A percentile compares a stretch with the other conserved stretches of the same genome.
phyloP scores from a whole-genome alignment of 2,888 invertebrate genomes.

The Protophormia terraenovae region DNA sequence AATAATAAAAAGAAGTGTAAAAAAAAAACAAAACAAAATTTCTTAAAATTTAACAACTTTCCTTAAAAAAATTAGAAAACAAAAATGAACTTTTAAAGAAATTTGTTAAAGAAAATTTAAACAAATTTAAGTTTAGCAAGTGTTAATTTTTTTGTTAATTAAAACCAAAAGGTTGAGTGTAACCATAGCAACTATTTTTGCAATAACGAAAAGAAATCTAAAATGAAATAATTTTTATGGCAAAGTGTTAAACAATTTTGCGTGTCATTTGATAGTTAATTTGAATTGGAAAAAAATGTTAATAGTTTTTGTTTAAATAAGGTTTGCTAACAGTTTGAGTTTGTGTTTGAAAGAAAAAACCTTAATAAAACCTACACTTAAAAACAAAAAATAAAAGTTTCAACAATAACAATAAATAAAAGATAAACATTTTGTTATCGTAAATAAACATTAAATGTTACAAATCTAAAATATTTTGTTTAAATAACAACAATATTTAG shows the following conservation, averaged over 20 bases:
- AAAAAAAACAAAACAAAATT: constrained; percentile 19
- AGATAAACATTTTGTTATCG: not conserved
- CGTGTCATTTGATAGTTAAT: constrained; percentile 37
- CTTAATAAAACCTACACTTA: not conserved
- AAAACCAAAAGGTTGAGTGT: too few relatives aligned
- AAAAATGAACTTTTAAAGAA: constrained; percentile 3
- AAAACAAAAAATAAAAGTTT: not conserved
- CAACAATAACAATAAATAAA: too few relatives aligned
- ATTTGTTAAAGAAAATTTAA: too few relatives aligned
- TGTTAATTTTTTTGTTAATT: too few relatives aligned
- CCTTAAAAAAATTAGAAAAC: not conserved
- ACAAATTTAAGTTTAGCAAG: too few relatives aligned
- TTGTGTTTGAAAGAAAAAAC: not conserved
- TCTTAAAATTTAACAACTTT: not conserved
- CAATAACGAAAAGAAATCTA: not conserved
- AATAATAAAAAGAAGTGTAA: not conserved
- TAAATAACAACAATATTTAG: constrained; percentile 41
- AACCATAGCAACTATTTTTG: constrained; percentile 22
- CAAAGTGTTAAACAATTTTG: constrained; percentile 29
- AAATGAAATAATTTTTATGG: not conserved
- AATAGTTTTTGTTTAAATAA: too few relatives aligned
- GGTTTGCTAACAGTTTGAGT: too few relatives aligned
- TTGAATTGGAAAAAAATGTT: too few relatives aligned
- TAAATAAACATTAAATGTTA: constrained; percentile 7
- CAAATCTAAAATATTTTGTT: not conserved